These are phyloP conservation scores for Cricetomys ansorgei DNA, from an alignment of 2,113 vertebrate species.

Conservation along the genomic window DNA sequence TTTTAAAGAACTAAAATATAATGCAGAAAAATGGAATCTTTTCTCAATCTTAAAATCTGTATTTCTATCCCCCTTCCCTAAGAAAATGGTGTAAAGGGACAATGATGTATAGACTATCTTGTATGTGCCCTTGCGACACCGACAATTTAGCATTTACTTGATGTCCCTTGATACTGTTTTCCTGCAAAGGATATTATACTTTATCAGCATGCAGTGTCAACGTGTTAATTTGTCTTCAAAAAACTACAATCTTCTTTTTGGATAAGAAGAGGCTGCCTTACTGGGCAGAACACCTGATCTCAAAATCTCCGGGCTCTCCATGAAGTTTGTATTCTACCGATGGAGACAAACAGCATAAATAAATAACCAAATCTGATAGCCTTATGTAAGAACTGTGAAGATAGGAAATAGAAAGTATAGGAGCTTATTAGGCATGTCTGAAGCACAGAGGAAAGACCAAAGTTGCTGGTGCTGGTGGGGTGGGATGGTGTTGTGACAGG, in stretches of 20 bases:
- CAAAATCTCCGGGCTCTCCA: background rate
- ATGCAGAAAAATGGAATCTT: background rate
- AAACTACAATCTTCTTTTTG: background rate
- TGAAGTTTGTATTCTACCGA: background rate
- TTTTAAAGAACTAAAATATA: background rate
- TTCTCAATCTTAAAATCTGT: background rate
- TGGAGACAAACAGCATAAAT: background rate
- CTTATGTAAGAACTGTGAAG: background rate
- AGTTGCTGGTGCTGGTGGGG: background rate
- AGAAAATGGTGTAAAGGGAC: background rate
- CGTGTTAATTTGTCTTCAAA: background rate
- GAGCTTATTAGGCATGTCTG: background rate
- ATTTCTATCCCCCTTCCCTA: background rate
- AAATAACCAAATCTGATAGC: background rate
- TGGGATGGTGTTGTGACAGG: too few species aligned
- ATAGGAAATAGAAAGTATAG: background rate
- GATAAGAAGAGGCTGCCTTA: background rate
- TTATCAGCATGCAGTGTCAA: background rate
- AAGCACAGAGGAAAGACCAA: background rate
- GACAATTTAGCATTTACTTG: background rate
- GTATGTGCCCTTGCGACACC: too few species aligned
- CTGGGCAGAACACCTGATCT: background rate
- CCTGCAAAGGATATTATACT: background rate
- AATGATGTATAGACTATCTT: background rate
- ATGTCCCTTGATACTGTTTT: background rate